Percentiles rank a stretch among this genome's conserved stretches.
These are phyloP conservation scores for Athalia cordata DNA, from an alignment of 2,888 invertebrate genomes.

Conservation along the genomic window DNA sequence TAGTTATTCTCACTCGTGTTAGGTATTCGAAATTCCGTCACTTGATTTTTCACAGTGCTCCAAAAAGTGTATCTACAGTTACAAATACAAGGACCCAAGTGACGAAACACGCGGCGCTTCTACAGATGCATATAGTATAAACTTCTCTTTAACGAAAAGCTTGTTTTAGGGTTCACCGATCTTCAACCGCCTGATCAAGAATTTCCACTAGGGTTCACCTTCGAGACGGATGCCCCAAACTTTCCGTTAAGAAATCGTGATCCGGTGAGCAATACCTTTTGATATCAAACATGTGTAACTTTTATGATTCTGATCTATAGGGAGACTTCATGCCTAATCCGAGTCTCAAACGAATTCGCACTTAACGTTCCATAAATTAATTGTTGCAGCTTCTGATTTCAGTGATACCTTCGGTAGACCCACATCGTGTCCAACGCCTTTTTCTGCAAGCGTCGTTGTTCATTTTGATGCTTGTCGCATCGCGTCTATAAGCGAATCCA, in stretches of 20 bases:
- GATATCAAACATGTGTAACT: neutral
- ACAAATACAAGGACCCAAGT: too few relatives aligned
- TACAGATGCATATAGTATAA: conserved; percentile 29
- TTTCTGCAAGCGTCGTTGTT: conserved; percentile 84
- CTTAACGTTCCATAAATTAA: too few relatives aligned
- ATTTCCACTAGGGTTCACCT: conserved; percentile 74
- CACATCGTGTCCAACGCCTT: conserved; percentile 82
- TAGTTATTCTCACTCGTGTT: too few relatives aligned
- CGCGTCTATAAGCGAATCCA: conserved; percentile 71
- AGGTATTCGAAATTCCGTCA: too few relatives aligned
- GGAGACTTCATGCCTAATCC: too few relatives aligned
- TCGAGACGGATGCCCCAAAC: conserved; percentile 75
- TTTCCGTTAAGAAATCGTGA: conserved; percentile 76
- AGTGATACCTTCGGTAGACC: conserved; percentile 80
- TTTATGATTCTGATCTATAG: too few relatives aligned
- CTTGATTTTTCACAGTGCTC: conserved; percentile 74
- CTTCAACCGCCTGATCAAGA: conserved; percentile 74
- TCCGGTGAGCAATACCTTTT: conserved; percentile 63
- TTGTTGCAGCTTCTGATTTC: conserved; percentile 6
- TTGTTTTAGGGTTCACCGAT: conserved; percentile 78
- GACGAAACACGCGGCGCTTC: neutral
- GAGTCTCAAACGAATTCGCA: too few relatives aligned
- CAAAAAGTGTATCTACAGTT: conserved; percentile 80
- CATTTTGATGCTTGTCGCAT: conserved; percentile 63
- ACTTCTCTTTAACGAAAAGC: conserved; percentile 62